Base-by-base conservation (phyloP, 2,888 invertebrate species). In the Cephonodes hylas region DNA sequence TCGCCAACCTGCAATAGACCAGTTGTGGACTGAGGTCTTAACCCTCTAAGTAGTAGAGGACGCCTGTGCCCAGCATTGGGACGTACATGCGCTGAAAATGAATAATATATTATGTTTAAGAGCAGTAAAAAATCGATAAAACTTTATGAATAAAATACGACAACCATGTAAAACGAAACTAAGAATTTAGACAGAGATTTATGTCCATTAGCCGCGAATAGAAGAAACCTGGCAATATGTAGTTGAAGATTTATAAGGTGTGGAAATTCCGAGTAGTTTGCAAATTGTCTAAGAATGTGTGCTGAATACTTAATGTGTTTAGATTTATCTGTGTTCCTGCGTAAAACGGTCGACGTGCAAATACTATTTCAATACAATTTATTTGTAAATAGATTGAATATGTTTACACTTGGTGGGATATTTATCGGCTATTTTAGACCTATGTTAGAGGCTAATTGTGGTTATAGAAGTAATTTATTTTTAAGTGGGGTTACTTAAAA, bases 281-380 rank as follows among this genome's bases (percentile, higher is more conserved):
- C 53, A 53, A 53, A 53, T 53, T 53, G 53, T 53, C 18, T 18
- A 31, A 10, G 53, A 53, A 53, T 53, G 53, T 53, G 53, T 53
- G 53, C 53, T 53, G 53, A 53, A 53, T 53, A 53, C 53, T 53
- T 31, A 53, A 53, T 53, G 53, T 53, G 8, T 58, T 4, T n/a
- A 42, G 42, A 42, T 42, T 59, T 59, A 42, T 59, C 44, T 13
- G 25, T n/a, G 59, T 59, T 58, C 15, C 44, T 59, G 59, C 59
- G 18, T 44, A 27, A 23, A 20, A 57, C 22, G 18, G 53, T n/a
- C n/a, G 10, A 53, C 18, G 31, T 38, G 27, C 15, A n/a, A 38
- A 42, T 20, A 23, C 27, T 44, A 45, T 45, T 57, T 61, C 31
- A 57, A 53, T 31, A 31, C 31, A 31, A 53, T 53, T 53, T 31